Conservation (phyloP, 2,797 vertebrate genomes). For the Melopsittacus undulatus region DNA sequence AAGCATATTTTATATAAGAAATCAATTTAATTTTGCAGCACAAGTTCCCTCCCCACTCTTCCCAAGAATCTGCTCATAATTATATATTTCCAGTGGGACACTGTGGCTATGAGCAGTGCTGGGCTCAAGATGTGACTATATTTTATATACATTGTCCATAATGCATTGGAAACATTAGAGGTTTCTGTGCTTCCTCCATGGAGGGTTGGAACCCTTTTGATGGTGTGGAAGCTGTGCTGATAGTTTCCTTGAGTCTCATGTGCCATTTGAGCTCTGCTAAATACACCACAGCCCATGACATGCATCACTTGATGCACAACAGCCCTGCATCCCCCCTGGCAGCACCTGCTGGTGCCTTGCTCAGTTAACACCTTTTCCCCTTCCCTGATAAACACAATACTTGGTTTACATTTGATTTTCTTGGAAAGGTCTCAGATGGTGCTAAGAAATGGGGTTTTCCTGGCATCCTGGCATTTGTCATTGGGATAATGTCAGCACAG, state of each 20-base stretch:
- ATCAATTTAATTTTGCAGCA: background rate
- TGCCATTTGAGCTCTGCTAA: background rate
- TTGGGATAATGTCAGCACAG: fast-evolving
- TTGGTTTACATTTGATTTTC: background rate
- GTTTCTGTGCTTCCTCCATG: background rate
- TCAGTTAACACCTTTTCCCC: background rate
- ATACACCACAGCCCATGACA: fast-evolving
- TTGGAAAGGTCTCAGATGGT: background rate
- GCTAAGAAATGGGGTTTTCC: background rate
- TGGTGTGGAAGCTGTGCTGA: fast-evolving
- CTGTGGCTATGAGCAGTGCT: background rate
- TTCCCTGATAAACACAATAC: background rate
- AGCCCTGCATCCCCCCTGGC: background rate
- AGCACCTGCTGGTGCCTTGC: background rate
- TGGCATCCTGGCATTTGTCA: background rate
- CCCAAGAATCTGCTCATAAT: background rate
- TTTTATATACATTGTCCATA: no score
- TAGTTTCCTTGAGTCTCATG: background rate
- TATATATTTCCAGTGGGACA: background rate
- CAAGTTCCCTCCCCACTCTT: background rate
- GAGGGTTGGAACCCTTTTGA: background rate
- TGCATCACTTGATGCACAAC: background rate
- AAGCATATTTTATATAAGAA: background rate
- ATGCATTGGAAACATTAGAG: fast-evolving
- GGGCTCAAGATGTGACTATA: background rate